These are phyloP conservation scores for Sarcophilus harrisii DNA, from an alignment of 2,797 vertebrate species.

Conservation along the genomic window DNA sequence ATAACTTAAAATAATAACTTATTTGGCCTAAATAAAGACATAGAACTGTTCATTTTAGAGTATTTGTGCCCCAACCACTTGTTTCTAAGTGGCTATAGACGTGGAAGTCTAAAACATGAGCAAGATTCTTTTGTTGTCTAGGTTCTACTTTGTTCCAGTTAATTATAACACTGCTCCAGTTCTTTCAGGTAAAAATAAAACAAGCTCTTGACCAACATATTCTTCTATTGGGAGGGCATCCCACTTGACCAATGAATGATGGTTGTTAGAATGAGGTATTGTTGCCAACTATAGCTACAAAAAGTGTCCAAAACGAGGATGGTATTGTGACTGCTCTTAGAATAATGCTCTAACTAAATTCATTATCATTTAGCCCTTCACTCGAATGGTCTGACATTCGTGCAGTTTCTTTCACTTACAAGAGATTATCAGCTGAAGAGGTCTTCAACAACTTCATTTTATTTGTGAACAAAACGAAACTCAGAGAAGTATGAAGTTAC, in stretches of 20 bases:
- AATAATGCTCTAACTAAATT: background rate
- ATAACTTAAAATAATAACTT: slow-evolving; percentile 6
- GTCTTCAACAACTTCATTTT: too few species aligned
- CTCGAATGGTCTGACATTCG: background rate
- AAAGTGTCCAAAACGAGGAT: background rate
- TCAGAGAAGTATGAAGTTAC: background rate
- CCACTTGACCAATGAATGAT: too few species aligned
- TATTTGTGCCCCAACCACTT: background rate
- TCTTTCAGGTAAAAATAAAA: slow-evolving; percentile 41
- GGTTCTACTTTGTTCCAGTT: background rate
- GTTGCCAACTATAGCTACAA: background rate
- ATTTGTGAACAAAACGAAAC: too few species aligned
- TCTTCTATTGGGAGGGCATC: background rate
- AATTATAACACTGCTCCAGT: background rate
- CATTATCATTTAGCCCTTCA: background rate
- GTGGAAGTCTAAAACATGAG: background rate
- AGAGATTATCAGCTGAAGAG: background rate
- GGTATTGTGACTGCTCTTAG: slow-evolving; percentile 27
- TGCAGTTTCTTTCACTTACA: background rate
- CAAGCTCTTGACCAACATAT: background rate
- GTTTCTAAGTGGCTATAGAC: background rate
- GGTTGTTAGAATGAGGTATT: background rate
- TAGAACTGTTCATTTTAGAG: background rate
- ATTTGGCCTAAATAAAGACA: background rate
- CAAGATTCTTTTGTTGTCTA: background rate